phyloP scores from a whole-genome alignment of 2,797 vertebrate genomes.

The Anableps anableps region DNA sequence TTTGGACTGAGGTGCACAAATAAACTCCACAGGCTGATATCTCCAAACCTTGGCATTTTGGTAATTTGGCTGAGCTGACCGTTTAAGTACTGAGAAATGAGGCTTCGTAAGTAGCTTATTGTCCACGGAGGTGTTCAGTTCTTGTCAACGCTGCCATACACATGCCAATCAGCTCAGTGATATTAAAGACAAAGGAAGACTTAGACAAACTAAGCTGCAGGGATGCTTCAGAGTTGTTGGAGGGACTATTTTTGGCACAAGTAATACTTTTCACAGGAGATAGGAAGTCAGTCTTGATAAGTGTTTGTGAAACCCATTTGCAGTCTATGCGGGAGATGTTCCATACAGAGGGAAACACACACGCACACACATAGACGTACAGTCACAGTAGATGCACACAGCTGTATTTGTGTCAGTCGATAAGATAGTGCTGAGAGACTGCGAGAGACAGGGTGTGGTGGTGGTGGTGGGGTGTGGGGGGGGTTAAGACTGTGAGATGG shows the following conservation, averaged over 20 bases:
- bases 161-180: neutral
- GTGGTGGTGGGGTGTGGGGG: neutral
- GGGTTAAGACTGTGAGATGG: slow-evolving; percentile 14
- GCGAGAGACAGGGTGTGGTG: slow-evolving; percentile 13
- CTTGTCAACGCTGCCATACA: neutral
- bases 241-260: slow-evolving; percentile 62
- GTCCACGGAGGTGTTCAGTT: slow-evolving; percentile 8
- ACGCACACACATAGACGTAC: neutral
- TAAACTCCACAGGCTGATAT: slow-evolving; percentile 19
- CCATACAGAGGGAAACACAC: slow-evolving; percentile 36
- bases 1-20: slow-evolving; percentile 3
- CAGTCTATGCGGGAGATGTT: slow-evolving; percentile 63
- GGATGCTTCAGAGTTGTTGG: slow-evolving; percentile 34
- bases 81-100: slow-evolving; percentile 30
- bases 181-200: slow-evolving; percentile 37
- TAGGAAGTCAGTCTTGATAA: slow-evolving; percentile 68
- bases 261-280: slow-evolving; percentile 66
- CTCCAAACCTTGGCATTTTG: slow-evolving; percentile 29
- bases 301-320: slow-evolving; percentile 79
- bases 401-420: slow-evolving; percentile 70
- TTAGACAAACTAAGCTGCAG: slow-evolving; percentile 22
- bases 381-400: slow-evolving; percentile 33
- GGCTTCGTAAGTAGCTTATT: slow-evolving; percentile 37
- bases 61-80: slow-evolving; percentile 50
- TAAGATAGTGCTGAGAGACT: slow-evolving; percentile 57